A percentile compares a stretch with the other conserved stretches of the same genome.
These are phyloP conservation scores for Melangyna quadrimaculata DNA, from an alignment of 2,888 invertebrate species.

Conservation along the genomic window DNA sequence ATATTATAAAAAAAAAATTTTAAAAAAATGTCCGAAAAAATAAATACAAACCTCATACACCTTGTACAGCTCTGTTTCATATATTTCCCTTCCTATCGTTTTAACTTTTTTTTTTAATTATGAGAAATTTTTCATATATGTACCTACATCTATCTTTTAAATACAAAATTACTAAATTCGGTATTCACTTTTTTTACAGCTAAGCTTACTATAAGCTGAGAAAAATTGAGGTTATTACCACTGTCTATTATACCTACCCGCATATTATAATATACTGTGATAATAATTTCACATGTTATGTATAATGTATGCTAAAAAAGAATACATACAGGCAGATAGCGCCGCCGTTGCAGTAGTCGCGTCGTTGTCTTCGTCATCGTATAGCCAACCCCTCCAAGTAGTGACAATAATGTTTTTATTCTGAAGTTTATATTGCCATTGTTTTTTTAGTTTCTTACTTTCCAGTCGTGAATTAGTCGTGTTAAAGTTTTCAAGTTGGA, in stretches of 20 bases:
- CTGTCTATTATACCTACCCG: conserved; percentile 40
- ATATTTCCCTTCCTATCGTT: background rate
- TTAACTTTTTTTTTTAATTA: conserved; percentile 15
- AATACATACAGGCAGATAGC: background rate
- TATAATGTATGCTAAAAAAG: conserved; percentile 60
- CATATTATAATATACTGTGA: conserved; percentile 53
- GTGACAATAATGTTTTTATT: conserved; percentile 40
- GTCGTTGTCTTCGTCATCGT: background rate
- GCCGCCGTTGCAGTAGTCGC: background rate
- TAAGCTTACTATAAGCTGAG: conserved; percentile 37
- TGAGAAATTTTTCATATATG: conserved; percentile 55
- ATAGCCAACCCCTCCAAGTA: conserved; percentile 40
- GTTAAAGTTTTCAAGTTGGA: conserved; percentile 54
- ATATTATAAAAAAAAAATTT: too few species aligned
- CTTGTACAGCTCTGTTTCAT: conserved; percentile 5
- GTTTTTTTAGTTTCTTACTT: conserved; percentile 39
- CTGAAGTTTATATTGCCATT: conserved; percentile 37
- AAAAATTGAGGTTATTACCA: conserved; percentile 67
- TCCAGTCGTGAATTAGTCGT: conserved; percentile 63
- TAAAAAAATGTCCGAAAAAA: too few species aligned
- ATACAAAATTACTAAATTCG: background rate
- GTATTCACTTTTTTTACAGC: conserved; percentile 40
- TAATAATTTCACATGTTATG: conserved; percentile 67
- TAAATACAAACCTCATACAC: background rate
- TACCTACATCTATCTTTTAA: too few species aligned